Conservation (phyloP, 2,888 invertebrate genomes). For the Drosophila sordidula region DNA sequence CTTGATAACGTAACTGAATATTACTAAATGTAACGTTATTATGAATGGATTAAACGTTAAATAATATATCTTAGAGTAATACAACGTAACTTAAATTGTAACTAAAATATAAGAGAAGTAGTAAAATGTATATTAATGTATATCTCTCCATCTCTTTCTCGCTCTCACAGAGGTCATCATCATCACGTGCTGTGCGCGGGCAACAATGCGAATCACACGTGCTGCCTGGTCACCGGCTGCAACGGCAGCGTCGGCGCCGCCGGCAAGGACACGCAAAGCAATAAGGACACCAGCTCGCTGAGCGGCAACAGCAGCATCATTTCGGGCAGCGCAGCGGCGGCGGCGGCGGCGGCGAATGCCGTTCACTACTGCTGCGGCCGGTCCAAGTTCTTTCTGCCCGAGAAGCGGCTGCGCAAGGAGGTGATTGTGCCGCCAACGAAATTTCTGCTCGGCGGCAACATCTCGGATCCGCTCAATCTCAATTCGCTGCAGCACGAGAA, state of each 20-base stretch:
- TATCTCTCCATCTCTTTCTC: neutral
- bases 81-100: slow-evolving; percentile 52
- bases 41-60: no score
- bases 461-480: slow-evolving; percentile 96
- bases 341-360: slow-evolving; percentile 54
- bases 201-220: slow-evolving; percentile 68
- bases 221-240: slow-evolving; percentile 75
- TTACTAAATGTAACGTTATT: no score
- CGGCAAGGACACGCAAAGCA: slow-evolving; percentile 61
- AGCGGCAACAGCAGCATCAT: slow-evolving; percentile 73
- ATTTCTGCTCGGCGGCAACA: slow-evolving; percentile 96
- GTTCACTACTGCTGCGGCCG: slow-evolving; percentile 83
- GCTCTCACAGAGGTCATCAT: slow-evolving; percentile 60
- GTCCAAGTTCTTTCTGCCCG: slow-evolving; percentile 91
- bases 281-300: slow-evolving; percentile 67
- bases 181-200: slow-evolving; percentile 82
- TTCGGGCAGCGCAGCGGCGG: slow-evolving; percentile 65
- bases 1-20: no score
- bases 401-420: slow-evolving; percentile 90
- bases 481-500: slow-evolving; percentile 95
- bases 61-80: no score
- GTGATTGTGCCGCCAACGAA: slow-evolving; percentile 95
- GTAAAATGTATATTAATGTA: no score
- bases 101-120: no score
- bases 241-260: slow-evolving; percentile 57